Conservation (phyloP, 2,113 vertebrate genomes). For the Campylomormyrus numenius region DNA sequence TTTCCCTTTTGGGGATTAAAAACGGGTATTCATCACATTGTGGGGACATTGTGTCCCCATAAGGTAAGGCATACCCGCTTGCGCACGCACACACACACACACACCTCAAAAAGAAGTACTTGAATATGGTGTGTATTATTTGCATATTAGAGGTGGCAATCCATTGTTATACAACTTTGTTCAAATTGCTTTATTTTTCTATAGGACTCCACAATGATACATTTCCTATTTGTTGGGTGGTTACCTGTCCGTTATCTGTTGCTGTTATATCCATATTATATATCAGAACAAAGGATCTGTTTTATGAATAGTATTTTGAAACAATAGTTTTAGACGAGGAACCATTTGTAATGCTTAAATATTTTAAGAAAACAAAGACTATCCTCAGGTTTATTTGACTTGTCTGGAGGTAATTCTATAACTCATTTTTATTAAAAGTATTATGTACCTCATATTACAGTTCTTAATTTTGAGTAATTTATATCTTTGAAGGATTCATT, state of each 20-base stretch:
- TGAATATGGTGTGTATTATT: slow-evolving; percentile 16
- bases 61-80: too few relatives aligned
- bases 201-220: slow-evolving; percentile 23
- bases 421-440: slow-evolving; percentile 21
- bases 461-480: slow-evolving; percentile 12
- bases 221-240: not conserved
- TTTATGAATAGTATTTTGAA: slow-evolving; percentile 20
- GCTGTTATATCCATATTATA: slow-evolving; percentile 19
- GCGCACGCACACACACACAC: too few relatives aligned
- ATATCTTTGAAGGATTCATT: not conserved
- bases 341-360: slow-evolving; percentile 2
- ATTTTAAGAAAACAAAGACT: slow-evolving; percentile 7
- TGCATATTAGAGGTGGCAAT: not conserved
- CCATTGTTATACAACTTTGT: not conserved
- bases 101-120: slow-evolving; percentile 5
- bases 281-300: slow-evolving; percentile 19
- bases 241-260: slow-evolving; percentile 11
- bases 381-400: not conserved
- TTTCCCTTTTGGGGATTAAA: too few relatives aligned
- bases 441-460: slow-evolving; percentile 9
- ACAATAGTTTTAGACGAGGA: slow-evolving; percentile 8
- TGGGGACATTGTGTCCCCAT: too few relatives aligned
- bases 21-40: too few relatives aligned
- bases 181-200: slow-evolving; percentile 35
- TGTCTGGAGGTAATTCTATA: slow-evolving; percentile 3